Percentiles rank a stretch among this genome's conserved stretches.
phyloP scores from a whole-genome alignment of 2,888 invertebrate genomes.

The Perithous albicinctus region DNA sequence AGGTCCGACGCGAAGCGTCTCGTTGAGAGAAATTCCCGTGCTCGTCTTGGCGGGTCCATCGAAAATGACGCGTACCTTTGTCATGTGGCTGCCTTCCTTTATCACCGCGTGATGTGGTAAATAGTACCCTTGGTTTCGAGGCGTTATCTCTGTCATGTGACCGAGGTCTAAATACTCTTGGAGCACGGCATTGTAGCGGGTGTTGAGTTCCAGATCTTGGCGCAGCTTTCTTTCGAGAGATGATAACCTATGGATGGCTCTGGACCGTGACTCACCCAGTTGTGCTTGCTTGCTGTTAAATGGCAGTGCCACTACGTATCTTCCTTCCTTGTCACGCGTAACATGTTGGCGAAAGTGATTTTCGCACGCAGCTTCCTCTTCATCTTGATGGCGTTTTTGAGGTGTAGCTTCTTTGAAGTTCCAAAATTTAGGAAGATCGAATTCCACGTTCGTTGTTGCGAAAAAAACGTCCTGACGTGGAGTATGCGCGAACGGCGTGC shows the following conservation, averaged over 20 bases:
- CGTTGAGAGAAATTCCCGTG: constrained; percentile 62
- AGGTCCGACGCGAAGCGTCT: constrained; percentile 67
- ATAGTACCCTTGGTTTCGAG: constrained; percentile 30
- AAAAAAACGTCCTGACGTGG: not conserved
- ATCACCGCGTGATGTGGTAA: constrained; percentile 69
- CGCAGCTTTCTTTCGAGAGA: not conserved
- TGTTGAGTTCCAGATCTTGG: not conserved
- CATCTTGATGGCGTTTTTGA: not conserved
- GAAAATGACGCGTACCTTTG: constrained; percentile 71
- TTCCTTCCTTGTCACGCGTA: constrained; percentile 6
- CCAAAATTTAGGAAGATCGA: not conserved
- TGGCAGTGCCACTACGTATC: constrained; percentile 41
- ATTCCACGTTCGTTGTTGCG: not conserved
- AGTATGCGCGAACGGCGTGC: not conserved
- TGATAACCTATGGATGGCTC: not conserved
- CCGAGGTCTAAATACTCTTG: constrained; percentile 48
- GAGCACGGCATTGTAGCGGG: constrained; percentile 16
- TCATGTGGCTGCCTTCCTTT: constrained; percentile 61
- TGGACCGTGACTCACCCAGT: constrained; percentile 17
- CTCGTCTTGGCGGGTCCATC: constrained; percentile 67
- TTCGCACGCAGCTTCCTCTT: constrained; percentile 41
- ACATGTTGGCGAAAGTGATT: constrained; percentile 31
- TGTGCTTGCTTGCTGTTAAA: constrained; percentile 6
- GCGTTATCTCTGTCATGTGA: constrained; percentile 32
- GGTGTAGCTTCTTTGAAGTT: not conserved